Conservation (phyloP, 2,797 vertebrate genomes). For the Leucoraja ocellata region DNA sequence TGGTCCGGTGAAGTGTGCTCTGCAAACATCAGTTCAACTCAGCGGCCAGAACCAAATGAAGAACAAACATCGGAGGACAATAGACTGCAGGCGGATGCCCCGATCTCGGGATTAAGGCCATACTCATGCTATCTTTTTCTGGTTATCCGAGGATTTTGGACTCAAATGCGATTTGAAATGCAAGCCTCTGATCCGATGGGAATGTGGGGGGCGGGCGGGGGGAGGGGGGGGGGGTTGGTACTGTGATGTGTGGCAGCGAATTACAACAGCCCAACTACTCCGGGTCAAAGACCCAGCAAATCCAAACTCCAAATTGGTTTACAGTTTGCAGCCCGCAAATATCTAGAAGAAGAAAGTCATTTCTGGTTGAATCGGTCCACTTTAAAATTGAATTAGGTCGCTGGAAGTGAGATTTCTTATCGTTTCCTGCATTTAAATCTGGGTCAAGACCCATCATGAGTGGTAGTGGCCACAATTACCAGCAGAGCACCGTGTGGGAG, state of each 20-base stretch:
- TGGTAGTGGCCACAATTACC: too few relatives aligned
- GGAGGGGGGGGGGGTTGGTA: too few relatives aligned
- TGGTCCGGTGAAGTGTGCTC: conserved; percentile 60
- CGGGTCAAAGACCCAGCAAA: neutral
- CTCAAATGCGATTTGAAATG: conserved; percentile 42
- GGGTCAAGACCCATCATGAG: neutral
- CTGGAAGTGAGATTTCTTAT: neutral
- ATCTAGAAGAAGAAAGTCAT: neutral
- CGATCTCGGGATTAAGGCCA: conserved; percentile 48
- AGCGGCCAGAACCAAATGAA: conserved; percentile 48
- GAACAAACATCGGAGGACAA: conserved; percentile 57
- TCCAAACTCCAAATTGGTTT: neutral
- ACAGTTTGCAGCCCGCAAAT: neutral
- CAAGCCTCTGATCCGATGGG: neutral
- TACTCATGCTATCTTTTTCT: conserved; percentile 59
- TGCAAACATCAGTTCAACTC: conserved; percentile 64
- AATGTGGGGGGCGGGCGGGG: neutral
- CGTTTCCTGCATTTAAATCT: neutral
- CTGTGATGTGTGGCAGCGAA: neutral
- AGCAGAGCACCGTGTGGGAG: too few relatives aligned
- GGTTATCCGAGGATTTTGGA: conserved; percentile 48
- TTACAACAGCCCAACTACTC: neutral
- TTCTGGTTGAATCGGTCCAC: neutral
- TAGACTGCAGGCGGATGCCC: conserved; percentile 52
- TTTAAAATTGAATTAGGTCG: neutral